Conservation (phyloP, 2,797 vertebrate species). For the Chelonia mydas region DNA sequence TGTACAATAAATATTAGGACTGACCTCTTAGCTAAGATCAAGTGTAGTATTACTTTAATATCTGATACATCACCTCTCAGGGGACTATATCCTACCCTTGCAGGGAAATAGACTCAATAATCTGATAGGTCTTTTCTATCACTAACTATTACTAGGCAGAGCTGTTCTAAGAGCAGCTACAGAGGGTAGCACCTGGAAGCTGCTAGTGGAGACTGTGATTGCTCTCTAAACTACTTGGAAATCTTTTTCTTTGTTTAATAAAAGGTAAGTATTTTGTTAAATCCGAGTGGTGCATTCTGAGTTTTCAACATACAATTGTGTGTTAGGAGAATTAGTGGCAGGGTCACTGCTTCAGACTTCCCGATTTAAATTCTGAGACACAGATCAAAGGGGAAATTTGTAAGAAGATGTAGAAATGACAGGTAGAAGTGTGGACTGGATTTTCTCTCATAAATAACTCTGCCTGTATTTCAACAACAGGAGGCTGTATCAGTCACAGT, state of each 20-base stretch:
- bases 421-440: neutral
- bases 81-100: neutral
- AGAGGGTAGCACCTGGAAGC: neutral
- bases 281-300: neutral
- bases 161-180: neutral
- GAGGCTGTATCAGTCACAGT: neutral
- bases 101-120: conserved; percentile 12
- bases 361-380: neutral
- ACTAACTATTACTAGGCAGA: neutral
- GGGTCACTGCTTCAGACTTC: neutral
- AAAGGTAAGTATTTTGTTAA: neutral
- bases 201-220: neutral
- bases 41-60: conserved; percentile 54
- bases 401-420: neutral
- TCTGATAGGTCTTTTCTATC: neutral
- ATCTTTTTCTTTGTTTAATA: neutral
- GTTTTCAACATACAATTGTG: neutral
- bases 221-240: neutral
- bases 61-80: neutral
- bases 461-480: neutral
- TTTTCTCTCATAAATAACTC: neutral
- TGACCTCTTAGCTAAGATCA: conserved; percentile 50
- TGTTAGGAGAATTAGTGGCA: neutral
- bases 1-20: conserved; percentile 22
- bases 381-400: neutral